phyloP scores from a whole-genome alignment of 2,113 vertebrate genomes.

The Emydura subglobosa region DNA sequence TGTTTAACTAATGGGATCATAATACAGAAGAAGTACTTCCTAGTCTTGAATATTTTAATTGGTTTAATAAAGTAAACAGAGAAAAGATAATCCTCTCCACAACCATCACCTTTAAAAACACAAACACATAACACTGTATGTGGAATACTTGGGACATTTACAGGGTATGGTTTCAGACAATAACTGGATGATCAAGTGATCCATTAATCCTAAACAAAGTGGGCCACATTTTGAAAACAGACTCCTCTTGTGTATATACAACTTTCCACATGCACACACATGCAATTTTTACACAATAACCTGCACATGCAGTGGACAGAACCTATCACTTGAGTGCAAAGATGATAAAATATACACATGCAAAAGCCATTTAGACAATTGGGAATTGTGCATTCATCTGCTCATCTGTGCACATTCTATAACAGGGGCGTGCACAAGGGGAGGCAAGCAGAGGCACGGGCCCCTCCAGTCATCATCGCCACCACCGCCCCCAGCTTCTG shows the following conservation, averaged over 20 bases:
- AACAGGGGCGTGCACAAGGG: no score
- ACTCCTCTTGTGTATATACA: neutral
- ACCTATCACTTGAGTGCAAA: neutral
- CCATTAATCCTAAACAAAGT: constrained; percentile 62
- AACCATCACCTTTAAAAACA: constrained; percentile 6
- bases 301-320: neutral
- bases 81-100: constrained; percentile 38
- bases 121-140: neutral
- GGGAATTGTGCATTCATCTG: neutral
- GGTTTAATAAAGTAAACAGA: constrained; percentile 54
- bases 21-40: constrained; percentile 47
- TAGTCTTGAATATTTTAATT: constrained; percentile 52
- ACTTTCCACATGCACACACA: neutral
- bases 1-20: constrained; percentile 65
- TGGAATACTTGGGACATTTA: neutral
- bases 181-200: constrained; percentile 62
- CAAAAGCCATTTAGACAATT: fast-evolving
- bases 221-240: constrained; percentile 28
- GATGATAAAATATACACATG: fast-evolving
- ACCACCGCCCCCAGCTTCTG: no score
- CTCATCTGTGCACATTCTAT: neutral
- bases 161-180: neutral
- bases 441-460: no score
- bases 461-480: no score
- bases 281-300: neutral